A percentile compares a stretch with the other conserved stretches of the same genome.
Conservation (phyloP, 2,888 invertebrate genomes). For the Epinotia brunnichana region DNA sequence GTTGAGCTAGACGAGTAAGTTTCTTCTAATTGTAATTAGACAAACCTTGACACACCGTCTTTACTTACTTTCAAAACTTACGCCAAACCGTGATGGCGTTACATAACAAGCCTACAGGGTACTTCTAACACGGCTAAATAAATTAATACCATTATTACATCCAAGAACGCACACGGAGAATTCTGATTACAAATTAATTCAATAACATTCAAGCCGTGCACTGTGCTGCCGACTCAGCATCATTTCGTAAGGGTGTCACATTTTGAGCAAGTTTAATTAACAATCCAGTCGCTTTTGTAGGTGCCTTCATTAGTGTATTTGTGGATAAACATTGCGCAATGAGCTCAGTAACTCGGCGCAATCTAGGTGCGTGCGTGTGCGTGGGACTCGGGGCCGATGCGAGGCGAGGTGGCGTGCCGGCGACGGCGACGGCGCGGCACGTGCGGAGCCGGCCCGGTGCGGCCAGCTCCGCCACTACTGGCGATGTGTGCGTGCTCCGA, state of each 20-base stretch:
- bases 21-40: constrained; percentile 7
- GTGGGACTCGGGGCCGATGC: constrained; percentile 52
- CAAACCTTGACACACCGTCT: constrained; percentile 12
- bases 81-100: constrained; percentile 39
- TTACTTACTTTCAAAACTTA: constrained; percentile 30
- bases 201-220: constrained; percentile 81
- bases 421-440: constrained; percentile 46
- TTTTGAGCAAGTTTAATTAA: constrained; percentile 84
- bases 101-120: constrained; percentile 55
- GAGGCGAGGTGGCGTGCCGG: constrained; percentile 46
- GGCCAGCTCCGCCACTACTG: constrained; percentile 42
- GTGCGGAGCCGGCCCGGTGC: constrained; percentile 53
- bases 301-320: constrained; percentile 84
- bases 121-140: constrained; percentile 61
- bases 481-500: constrained; percentile 57
- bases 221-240: constrained; percentile 76
- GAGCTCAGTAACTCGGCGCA: constrained; percentile 61
- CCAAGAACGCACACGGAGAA: constrained; percentile 76
- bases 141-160: constrained; percentile 74
- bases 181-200: constrained; percentile 83
- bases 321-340: constrained; percentile 80
- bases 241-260: constrained; percentile 83
- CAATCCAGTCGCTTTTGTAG: constrained; percentile 83
- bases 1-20: neutral
- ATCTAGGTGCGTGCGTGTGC: constrained; percentile 66